phyloP scores from a whole-genome alignment of 2,113 vertebrate species.

The Regulus satrapa region DNA sequence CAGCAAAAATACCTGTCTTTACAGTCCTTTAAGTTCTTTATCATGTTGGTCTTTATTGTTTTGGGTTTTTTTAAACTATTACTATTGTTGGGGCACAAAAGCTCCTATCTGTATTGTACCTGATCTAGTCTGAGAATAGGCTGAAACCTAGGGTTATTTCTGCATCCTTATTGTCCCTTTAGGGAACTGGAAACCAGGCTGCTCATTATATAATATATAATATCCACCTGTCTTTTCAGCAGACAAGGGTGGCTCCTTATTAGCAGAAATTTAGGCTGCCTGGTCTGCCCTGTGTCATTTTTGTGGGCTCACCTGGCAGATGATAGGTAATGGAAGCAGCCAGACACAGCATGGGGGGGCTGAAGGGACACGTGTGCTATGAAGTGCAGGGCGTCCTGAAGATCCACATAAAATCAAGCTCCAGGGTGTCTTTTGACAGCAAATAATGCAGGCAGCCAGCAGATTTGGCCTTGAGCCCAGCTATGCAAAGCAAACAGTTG shows the following conservation, averaged over 20 bases:
- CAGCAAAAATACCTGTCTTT: not conserved
- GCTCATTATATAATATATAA: too few relatives aligned
- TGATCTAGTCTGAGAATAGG: not conserved
- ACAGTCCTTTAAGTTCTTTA: not conserved
- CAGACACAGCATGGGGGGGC: not conserved
- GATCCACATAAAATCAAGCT: not conserved
- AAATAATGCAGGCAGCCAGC: not conserved
- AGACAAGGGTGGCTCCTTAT: not conserved
- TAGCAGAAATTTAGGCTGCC: not conserved
- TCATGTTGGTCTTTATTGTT: not conserved
- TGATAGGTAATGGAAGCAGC: not conserved
- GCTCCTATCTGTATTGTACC: not conserved
- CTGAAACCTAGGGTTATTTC: not conserved
- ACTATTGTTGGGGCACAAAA: not conserved
- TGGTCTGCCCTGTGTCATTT: not conserved
- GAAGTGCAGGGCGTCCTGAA: not conserved
- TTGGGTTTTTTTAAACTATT: not conserved
- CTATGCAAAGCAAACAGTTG: not conserved
- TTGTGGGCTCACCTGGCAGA: not conserved
- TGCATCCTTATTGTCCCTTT: not conserved
- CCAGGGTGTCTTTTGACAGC: not conserved
- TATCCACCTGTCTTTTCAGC: not conserved
- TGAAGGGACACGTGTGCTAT: not conserved
- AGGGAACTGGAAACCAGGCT: not conserved
- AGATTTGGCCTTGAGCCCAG: constrained; percentile 5